Percentiles rank a stretch among this genome's conserved stretches.
phyloP scores from a whole-genome alignment of 2,797 vertebrate genomes.

The Gila robusta region DNA sequence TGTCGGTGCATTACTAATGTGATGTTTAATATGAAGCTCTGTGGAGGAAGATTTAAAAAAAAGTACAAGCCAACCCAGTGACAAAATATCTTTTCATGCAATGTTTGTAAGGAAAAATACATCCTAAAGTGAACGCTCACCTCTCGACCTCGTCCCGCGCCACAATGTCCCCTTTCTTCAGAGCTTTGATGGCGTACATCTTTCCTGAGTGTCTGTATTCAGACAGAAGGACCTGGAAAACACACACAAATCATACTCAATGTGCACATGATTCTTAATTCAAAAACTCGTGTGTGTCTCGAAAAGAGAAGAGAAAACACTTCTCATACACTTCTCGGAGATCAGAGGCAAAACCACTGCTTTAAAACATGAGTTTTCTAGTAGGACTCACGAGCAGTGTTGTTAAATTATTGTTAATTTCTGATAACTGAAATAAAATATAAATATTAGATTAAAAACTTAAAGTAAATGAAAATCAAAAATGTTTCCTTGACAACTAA shows the following conservation, averaged over 20 bases:
- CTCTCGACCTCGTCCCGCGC: slow-evolving; percentile 91
- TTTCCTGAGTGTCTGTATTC: slow-evolving; percentile 81
- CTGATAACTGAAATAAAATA: too few species aligned
- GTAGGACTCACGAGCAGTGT: too few species aligned
- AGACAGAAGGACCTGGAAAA: slow-evolving; percentile 78
- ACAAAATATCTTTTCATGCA: not conserved
- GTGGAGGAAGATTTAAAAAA: not conserved
- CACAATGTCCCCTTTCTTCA: slow-evolving; percentile 93
- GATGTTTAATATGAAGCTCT: not conserved
- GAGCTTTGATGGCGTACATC: slow-evolving; percentile 89
- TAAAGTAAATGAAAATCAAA: too few species aligned
- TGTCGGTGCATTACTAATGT: not conserved
- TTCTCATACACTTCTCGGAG: not conserved
- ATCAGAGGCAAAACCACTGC: too few species aligned
- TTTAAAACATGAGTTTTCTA: not conserved
- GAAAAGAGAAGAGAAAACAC: not conserved
- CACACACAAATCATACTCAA: not conserved
- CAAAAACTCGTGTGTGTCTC: not conserved
- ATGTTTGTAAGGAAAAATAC: too few species aligned
- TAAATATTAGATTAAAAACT: too few species aligned
- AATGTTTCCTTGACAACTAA: too few species aligned
- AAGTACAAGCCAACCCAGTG: not conserved
- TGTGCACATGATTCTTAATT: too few species aligned
- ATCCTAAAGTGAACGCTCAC: slow-evolving; percentile 62
- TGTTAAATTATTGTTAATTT: too few species aligned